Conservation (phyloP, 2,797 vertebrate genomes). For the Crax fasciolata region DNA sequence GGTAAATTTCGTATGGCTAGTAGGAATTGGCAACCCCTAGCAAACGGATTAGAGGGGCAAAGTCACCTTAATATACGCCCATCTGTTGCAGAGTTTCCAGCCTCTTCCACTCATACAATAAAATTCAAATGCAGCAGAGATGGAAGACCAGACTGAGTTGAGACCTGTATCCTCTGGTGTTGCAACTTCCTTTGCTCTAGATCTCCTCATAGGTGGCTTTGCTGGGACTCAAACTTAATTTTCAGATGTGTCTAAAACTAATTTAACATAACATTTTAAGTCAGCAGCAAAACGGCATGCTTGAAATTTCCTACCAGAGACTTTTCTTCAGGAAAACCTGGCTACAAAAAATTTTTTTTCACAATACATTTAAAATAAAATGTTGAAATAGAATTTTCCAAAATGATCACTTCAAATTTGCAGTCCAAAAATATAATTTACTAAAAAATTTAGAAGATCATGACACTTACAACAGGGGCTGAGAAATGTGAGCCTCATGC, state of each 20-base stretch:
- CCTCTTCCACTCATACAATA: background rate
- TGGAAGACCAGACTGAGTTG: background rate
- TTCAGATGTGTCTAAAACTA: background rate
- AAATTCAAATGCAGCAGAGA: background rate
- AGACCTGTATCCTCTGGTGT: background rate
- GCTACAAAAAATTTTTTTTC: background rate
- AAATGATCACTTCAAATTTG: slow-evolving; percentile 7
- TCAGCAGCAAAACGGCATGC: background rate
- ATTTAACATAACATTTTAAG: background rate
- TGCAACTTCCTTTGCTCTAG: background rate
- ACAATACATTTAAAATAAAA: background rate
- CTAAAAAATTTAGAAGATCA: slow-evolving; percentile 24
- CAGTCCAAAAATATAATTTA: slow-evolving; percentile 23
- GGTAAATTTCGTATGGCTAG: background rate
- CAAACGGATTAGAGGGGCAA: background rate
- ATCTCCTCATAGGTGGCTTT: background rate
- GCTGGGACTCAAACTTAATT: background rate
- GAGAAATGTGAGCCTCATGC: slow-evolving; percentile 10
- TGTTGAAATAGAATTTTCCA: slow-evolving; percentile 1
- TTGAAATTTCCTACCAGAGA: background rate
- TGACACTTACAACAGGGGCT: background rate
- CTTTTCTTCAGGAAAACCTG: background rate
- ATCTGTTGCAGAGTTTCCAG: background rate
- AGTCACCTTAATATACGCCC: background rate
- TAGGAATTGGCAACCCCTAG: background rate